phyloP scores from a whole-genome alignment of 2,888 invertebrate genomes.

The Leucozona laternaria region DNA sequence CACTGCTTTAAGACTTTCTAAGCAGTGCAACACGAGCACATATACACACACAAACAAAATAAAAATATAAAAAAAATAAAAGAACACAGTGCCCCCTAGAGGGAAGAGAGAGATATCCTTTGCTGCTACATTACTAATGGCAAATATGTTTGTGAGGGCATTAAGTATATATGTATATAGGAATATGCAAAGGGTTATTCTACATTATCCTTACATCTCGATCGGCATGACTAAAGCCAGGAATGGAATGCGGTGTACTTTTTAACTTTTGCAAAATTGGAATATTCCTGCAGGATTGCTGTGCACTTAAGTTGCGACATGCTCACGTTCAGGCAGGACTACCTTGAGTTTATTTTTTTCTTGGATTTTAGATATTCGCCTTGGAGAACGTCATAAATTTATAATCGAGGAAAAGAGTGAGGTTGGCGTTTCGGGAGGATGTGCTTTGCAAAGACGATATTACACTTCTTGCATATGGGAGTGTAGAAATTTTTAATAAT shows the following conservation, averaged over 20 bases:
- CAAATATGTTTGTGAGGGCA: conserved; percentile 32
- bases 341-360: not conserved
- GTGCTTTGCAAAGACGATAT: not conserved
- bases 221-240: conserved; percentile 16
- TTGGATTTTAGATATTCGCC: not conserved
- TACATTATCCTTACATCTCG: conserved; percentile 31
- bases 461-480: conserved; percentile 31
- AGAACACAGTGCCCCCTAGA: not conserved
- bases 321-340: conserved; percentile 4
- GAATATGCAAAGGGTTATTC: conserved; percentile 7
- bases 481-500: conserved; percentile 65
- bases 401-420: conserved; percentile 34
- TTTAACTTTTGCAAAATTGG: conserved; percentile 58
- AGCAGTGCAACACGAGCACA: conserved; percentile 21
- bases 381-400: conserved; percentile 54
- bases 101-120: conserved; percentile 22
- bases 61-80: conserved; percentile 21
- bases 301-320: conserved; percentile 49
- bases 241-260: conserved; percentile 35
- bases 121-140: conserved; percentile 50
- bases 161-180: not conserved
- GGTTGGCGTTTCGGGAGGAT: not conserved
- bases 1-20: conserved; percentile 63
- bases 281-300: conserved; percentile 55
- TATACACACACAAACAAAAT: not conserved